These are phyloP conservation scores for Drosophila repleta DNA, from an alignment of 1,140 invertebrate genomes.

Conservation along the genomic window DNA sequence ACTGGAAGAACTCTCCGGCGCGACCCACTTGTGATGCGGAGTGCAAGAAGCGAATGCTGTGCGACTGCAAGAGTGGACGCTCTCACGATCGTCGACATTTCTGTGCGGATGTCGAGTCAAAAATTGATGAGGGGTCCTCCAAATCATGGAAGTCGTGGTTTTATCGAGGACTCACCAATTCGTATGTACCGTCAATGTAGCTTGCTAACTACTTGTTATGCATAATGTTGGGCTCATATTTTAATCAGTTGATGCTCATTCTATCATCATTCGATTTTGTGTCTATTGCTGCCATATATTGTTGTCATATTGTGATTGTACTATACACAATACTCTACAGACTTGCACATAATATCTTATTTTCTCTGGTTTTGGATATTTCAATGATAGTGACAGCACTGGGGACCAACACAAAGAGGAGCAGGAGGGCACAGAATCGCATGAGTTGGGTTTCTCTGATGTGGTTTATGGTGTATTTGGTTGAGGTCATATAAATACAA, in stretches of 20 bases:
- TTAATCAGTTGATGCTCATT: slow-evolving; percentile 4
- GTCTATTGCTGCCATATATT: not conserved
- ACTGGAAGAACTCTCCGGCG: slow-evolving; percentile 94
- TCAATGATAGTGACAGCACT: slow-evolving; percentile 35
- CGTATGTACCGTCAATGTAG: slow-evolving; percentile 87
- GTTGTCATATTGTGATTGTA: not conserved
- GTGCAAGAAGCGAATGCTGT: slow-evolving; percentile 93
- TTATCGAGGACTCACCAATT: slow-evolving; percentile 92
- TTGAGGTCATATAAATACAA: slow-evolving; percentile 34
- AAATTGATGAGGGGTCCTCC: slow-evolving; percentile 89
- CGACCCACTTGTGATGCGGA: slow-evolving; percentile 91
- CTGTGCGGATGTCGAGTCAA: slow-evolving; percentile 91
- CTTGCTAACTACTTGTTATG: not conserved
- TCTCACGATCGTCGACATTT: slow-evolving; percentile 93
- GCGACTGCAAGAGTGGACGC: slow-evolving; percentile 92
- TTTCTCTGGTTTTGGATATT: slow-evolving; percentile 52
- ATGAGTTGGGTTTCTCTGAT: slow-evolving; percentile 37
- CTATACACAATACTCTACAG: not conserved
- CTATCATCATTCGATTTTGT: not conserved
- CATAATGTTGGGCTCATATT: slow-evolving; percentile 14
- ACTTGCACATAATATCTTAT: slow-evolving; percentile 32
- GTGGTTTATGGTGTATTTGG: slow-evolving; percentile 55
- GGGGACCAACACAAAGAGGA: slow-evolving; percentile 27
- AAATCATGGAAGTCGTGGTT: slow-evolving; percentile 93
- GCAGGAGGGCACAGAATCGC: not conserved